Conservation (phyloP, 1,140 invertebrate genomes). For the Oreohelix idahoensis region DNA sequence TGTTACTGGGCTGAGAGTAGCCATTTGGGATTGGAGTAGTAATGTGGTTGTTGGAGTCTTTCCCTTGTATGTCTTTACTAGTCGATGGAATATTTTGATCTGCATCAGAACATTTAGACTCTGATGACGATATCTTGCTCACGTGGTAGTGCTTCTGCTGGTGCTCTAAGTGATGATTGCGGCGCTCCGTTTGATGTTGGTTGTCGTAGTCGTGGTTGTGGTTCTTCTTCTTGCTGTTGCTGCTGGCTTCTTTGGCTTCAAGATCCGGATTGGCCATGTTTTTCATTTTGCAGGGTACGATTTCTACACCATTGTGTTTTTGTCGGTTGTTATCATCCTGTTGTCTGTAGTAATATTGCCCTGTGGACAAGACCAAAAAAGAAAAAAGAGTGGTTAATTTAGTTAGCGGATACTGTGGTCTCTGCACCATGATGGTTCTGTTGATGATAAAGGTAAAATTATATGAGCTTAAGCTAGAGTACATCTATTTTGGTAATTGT, state of each 20-base stretch:
- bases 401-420: too few species aligned
- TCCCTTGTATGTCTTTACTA: background rate
- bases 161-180: background rate
- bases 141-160: background rate
- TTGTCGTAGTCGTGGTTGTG: background rate
- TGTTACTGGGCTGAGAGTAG: too few species aligned
- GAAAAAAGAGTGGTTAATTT: too few species aligned
- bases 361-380: background rate
- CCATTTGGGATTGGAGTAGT: background rate
- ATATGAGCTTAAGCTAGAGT: too few species aligned
- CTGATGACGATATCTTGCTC: background rate
- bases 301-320: background rate
- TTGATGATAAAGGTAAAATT: too few species aligned
- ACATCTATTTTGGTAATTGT: too few species aligned
- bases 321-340: background rate
- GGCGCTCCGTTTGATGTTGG: background rate
- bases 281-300: background rate
- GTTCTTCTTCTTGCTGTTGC: constrained; percentile 40
- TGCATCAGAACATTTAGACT: background rate
- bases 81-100: too few species aligned
- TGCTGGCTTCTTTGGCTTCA: constrained; percentile 37
- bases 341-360: background rate
- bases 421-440: too few species aligned
- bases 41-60: background rate
- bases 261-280: background rate